Conservation (phyloP, 2,797 vertebrate species). For the Halcyon leucocephala region DNA sequence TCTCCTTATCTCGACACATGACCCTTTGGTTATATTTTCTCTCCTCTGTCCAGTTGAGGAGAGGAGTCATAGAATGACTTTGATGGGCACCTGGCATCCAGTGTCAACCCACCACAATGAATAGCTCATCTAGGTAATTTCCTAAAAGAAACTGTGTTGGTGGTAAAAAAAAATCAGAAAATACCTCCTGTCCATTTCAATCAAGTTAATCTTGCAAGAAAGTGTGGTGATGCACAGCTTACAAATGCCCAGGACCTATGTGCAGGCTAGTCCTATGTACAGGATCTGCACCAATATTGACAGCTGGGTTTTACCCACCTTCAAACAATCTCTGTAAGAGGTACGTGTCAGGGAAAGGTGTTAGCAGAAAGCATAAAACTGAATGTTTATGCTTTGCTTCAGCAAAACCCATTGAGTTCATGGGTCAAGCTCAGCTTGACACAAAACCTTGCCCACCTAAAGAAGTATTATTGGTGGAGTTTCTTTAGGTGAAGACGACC, state of each 20-base stretch:
- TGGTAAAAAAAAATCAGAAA: not conserved
- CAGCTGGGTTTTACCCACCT: not conserved
- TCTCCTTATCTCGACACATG: too few species aligned
- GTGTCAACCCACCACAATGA: not conserved
- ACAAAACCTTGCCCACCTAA: not conserved
- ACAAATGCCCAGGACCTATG: accelerated
- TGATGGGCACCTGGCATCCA: too few species aligned
- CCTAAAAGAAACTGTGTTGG: not conserved
- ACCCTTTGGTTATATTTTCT: too few species aligned
- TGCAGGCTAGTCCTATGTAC: not conserved
- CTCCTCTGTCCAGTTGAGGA: too few species aligned
- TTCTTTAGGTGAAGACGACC: not conserved
- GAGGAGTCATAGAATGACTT: too few species aligned
- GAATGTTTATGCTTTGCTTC: not conserved
- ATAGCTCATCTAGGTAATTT: not conserved
- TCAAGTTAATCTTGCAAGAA: not conserved
- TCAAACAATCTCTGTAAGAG: not conserved
- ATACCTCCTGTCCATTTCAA: not conserved
- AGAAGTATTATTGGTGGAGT: not conserved
- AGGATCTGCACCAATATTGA: not conserved
- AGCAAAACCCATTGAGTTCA: not conserved
- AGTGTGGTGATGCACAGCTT: not conserved
- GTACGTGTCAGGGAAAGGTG: not conserved
- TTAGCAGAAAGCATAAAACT: not conserved
- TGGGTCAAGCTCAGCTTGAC: not conserved